Percentiles rank a stretch among this genome's conserved stretches.
Conservation (phyloP, 2,113 vertebrate genomes). For the Aythya baeri region DNA sequence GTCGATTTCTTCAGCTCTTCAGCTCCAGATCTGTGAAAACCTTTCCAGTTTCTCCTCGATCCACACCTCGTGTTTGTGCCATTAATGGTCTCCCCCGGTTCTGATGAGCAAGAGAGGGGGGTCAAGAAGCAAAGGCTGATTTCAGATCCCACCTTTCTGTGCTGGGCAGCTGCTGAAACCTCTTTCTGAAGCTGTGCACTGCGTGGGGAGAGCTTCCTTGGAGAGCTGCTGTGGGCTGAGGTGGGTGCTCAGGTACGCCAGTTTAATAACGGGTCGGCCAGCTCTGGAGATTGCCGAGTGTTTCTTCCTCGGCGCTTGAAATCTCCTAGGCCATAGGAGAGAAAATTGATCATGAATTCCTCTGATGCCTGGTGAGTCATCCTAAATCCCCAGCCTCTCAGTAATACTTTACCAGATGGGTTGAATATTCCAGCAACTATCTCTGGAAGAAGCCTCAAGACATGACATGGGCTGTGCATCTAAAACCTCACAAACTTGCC, state of each 20-base stretch:
- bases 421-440: background rate
- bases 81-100: background rate
- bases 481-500: background rate
- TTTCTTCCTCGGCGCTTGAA: background rate
- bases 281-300: background rate
- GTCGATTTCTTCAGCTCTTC: background rate
- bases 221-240: background rate
- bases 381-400: background rate
- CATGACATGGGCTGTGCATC: background rate
- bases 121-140: background rate
- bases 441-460: background rate
- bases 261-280: background rate
- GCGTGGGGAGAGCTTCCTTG: background rate
- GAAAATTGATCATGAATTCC: background rate
- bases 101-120: background rate
- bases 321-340: background rate
- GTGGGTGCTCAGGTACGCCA: background rate
- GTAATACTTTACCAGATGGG: background rate
- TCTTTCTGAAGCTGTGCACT: fast-evolving
- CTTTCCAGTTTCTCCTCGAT: background rate
- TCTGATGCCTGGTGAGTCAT: conserved; percentile 23
- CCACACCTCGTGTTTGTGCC: background rate
- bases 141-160: background rate
- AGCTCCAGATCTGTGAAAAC: background rate
- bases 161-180: background rate